A percentile compares a stretch with the other conserved stretches of the same genome.
Evolutionary conservation across 2,888 invertebrate genomes (phyloP).

Genomic region (Drosophila pseudotalamancana): DNA sequence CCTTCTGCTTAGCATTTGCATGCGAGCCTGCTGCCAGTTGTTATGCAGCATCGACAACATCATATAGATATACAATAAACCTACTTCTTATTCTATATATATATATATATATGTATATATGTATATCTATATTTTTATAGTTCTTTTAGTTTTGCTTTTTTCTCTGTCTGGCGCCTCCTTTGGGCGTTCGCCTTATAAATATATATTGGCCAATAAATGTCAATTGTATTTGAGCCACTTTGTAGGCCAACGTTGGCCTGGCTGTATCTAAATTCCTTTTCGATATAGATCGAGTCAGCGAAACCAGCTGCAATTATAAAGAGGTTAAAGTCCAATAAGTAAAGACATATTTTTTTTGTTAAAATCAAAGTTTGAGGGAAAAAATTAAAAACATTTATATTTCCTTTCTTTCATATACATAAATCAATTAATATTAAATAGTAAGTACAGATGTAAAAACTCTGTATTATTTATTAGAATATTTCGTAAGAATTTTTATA

Average conservation of each 20-base stretch:
- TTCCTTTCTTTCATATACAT: no score
- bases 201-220: constrained; percentile 80
- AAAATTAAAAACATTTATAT: no score
- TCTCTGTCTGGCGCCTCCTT: constrained; percentile 42
- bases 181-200: constrained; percentile 65
- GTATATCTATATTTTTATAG: constrained; percentile 17
- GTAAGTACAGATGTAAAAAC: no score
- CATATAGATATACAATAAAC: constrained; percentile 23
- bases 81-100: constrained; percentile 28
- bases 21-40: constrained; percentile 31
- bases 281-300: constrained; percentile 13
- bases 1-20: constrained; percentile 24
- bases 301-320: constrained; percentile 45
- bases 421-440: no score
- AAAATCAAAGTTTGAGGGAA: not conserved
- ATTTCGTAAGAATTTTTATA: no score
- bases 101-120: not conserved
- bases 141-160: constrained; percentile 21
- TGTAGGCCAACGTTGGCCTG: constrained; percentile 19
- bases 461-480: no score
- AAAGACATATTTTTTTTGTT: not conserved
- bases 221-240: constrained; percentile 64
- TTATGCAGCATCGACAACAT: constrained; percentile 51
- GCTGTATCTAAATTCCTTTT: not conserved
- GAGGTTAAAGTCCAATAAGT: constrained; percentile 2